These are phyloP conservation scores for Rhinoraja longicauda DNA, from an alignment of 2,797 vertebrate genomes.

Conservation along the genomic window DNA sequence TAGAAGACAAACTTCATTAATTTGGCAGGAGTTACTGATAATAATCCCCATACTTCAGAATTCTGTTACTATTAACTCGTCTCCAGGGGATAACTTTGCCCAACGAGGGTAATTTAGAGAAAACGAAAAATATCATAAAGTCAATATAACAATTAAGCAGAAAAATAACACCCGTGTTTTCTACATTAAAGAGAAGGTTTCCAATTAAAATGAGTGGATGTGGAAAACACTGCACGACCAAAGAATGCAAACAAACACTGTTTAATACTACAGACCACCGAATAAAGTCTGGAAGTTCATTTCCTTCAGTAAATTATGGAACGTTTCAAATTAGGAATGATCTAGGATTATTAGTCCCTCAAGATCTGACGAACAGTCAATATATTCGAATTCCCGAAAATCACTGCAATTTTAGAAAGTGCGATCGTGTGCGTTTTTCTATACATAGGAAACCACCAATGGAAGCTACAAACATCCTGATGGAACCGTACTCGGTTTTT, in stretches of 20 bases:
- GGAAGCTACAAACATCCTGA: background rate
- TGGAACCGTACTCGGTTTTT: constrained; percentile 47
- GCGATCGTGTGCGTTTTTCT: background rate
- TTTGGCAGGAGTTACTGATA: background rate
- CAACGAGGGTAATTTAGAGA: background rate
- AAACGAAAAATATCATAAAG: background rate
- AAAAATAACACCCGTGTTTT: background rate
- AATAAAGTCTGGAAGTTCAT: background rate
- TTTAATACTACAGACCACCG: background rate
- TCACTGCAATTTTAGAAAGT: background rate
- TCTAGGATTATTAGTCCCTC: background rate
- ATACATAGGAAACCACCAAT: background rate
- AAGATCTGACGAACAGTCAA: background rate
- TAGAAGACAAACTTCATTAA: background rate
- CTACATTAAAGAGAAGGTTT: background rate
- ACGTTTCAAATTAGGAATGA: background rate
- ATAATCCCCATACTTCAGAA: background rate
- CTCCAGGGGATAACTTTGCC: background rate
- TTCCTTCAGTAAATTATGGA: background rate
- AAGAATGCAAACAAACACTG: background rate
- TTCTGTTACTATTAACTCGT: background rate
- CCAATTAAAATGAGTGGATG: background rate
- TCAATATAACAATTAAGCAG: background rate
- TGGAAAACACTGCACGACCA: background rate
- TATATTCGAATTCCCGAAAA: background rate